Evolutionary conservation across 2,888 invertebrate species (phyloP).

Genomic region (Meliscaeva auricollis): DNA sequence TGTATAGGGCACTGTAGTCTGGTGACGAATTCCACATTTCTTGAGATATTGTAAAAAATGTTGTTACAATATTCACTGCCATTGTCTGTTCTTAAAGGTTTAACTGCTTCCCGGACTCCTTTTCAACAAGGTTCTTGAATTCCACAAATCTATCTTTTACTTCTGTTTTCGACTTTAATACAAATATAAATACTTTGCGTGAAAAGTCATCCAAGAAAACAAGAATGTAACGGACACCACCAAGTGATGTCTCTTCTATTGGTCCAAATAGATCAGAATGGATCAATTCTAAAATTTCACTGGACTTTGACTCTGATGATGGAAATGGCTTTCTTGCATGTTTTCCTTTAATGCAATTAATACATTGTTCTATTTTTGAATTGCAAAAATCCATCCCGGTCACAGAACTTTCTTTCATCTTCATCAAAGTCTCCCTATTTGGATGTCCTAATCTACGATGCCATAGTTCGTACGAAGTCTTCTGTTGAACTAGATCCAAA

Average conservation of each 20-base stretch:
- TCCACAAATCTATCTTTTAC: slow-evolving; percentile 1
- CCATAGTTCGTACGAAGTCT: not conserved
- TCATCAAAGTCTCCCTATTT: not conserved
- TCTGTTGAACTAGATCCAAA: not conserved
- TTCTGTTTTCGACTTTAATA: not conserved
- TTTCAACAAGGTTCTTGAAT: not conserved
- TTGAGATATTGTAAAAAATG: not conserved
- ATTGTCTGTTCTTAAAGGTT: not conserved
- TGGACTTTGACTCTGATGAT: not conserved
- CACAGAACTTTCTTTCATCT: not conserved
- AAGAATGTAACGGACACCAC: not conserved
- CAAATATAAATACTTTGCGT: not conserved
- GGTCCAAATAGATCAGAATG: slow-evolving; percentile 10
- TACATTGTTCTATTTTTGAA: not conserved
- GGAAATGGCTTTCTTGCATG: not conserved
- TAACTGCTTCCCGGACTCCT: not conserved
- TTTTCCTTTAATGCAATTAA: not conserved
- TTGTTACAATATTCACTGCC: slow-evolving; percentile 5
- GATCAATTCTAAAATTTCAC: not conserved
- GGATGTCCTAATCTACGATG: slow-evolving; percentile 8
- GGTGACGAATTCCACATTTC: slow-evolving; percentile 9
- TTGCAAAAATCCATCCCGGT: not conserved
- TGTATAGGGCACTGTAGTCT: too few relatives aligned
- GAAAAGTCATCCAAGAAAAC: slow-evolving; percentile 10
- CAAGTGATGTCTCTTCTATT: slow-evolving; percentile 7